Evolutionary conservation across 2,797 vertebrate species (phyloP).

Genomic region (Zenarchopterus dispar): DNA sequence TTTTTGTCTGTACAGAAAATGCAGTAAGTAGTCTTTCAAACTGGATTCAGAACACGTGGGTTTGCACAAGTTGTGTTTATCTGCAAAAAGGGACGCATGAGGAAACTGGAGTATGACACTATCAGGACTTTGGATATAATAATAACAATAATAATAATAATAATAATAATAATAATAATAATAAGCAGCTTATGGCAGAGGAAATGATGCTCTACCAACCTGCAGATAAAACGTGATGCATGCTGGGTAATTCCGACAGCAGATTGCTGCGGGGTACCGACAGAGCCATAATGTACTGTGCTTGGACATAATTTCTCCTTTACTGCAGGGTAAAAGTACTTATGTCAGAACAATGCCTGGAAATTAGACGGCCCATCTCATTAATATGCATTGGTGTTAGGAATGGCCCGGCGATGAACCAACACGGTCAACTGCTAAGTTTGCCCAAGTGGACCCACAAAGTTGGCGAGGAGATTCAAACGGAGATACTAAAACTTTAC

Average conservation of each 20-base stretch:
- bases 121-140: slow-evolving; percentile 33
- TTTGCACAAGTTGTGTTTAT: slow-evolving; percentile 46
- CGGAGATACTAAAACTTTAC: no score
- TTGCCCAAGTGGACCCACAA: slow-evolving; percentile 30
- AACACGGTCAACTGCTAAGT: slow-evolving; percentile 27
- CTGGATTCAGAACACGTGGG: slow-evolving; percentile 24
- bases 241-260: slow-evolving; percentile 61
- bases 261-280: slow-evolving; percentile 60
- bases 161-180: slow-evolving; percentile 8
- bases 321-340: slow-evolving; percentile 59
- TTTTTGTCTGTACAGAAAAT: slow-evolving; percentile 49
- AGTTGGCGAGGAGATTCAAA: slow-evolving; percentile 19
- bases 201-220: slow-evolving; percentile 62
- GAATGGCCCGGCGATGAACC: slow-evolving; percentile 33
- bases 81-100: slow-evolving; percentile 33
- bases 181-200: slow-evolving; percentile 63
- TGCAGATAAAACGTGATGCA: slow-evolving; percentile 58
- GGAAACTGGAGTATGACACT: slow-evolving; percentile 43
- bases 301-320: slow-evolving; percentile 62
- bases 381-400: slow-evolving; percentile 62
- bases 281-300: slow-evolving; percentile 61
- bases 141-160: no score
- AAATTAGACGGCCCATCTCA: slow-evolving; percentile 62
- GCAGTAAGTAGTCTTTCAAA: slow-evolving; percentile 28
- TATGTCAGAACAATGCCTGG: slow-evolving; percentile 62